phyloP scores from a whole-genome alignment of 2,888 invertebrate genomes.

The Pyrgus malvae region DNA sequence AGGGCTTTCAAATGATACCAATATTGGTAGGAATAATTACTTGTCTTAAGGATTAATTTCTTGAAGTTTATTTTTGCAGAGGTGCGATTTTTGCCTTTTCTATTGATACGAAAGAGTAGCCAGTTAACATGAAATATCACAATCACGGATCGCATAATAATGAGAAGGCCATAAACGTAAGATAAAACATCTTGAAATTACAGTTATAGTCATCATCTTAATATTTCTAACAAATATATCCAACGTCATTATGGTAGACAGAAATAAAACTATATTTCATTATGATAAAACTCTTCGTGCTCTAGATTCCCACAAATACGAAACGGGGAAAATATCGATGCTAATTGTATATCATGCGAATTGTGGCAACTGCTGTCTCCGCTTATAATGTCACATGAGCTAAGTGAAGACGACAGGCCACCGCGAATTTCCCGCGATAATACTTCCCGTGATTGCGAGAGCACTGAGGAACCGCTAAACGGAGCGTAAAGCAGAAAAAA shows the following conservation, averaged over 20 bases:
- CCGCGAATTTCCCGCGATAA: slow-evolving; percentile 41
- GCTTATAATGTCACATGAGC: slow-evolving; percentile 53
- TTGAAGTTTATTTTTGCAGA: no score
- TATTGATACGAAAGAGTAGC: no score
- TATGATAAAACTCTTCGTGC: slow-evolving; percentile 1
- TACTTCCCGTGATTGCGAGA: slow-evolving; percentile 63
- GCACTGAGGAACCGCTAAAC: slow-evolving; percentile 70
- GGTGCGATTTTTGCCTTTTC: no score
- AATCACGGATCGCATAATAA: no score
- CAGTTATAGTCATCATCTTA: no score
- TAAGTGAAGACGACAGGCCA: slow-evolving; percentile 58
- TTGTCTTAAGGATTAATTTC: no score
- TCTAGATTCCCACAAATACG: slow-evolving; percentile 39
- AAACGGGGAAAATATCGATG: slow-evolving; percentile 42
- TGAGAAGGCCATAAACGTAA: no score
- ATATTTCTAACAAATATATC: not conserved
- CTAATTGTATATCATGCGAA: slow-evolving; percentile 40
- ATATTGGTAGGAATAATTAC: no score
- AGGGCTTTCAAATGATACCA: no score
- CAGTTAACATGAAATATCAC: no score
- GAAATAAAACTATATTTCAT: not conserved
- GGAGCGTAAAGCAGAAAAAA: slow-evolving; percentile 79
- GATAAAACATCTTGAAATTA: no score
- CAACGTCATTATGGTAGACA: no score
- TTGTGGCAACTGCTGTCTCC: slow-evolving; percentile 55